Evolutionary conservation across 2,888 invertebrate genomes (phyloP), one percentile per base, ranked within the genome.

Genomic region (Agrotis clavis): DNA sequence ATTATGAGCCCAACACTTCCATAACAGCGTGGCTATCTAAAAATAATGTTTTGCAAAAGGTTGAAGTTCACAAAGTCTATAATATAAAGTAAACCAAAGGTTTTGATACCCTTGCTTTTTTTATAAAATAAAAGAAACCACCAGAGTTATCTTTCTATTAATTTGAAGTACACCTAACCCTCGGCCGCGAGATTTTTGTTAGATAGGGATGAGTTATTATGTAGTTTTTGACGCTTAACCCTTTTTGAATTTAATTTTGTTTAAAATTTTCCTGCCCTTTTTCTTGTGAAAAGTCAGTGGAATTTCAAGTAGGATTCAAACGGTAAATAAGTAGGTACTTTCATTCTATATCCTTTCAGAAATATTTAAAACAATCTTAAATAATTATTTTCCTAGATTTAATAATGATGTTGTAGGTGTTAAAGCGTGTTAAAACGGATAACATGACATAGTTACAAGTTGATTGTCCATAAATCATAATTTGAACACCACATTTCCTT

Each of bases 91-190:
- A 93, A 94, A 94, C 93, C 77, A 80, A 86, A 89, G 86, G 88
- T 88, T 41, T 87, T 47, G 45, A 41, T 83, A 90, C 94, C 94
- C 91, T 93, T 93, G 91, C 90, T 93, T 93, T 93, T 91, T 91
- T 91, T 89, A 83, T 86, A 86, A 91, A 92, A 90, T 89, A 89
- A 90, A 88, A 88, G 86, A 87, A 88, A 87, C 84, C 86, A 72
- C 61, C 79, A 70, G 77, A 92, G 95, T 95, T 95, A 92, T 95
- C 93, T 95, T 96, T 95, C 91, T 91, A 96, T 95, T 95, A 94
- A 91, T 83, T 89, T 89, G 72, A 87, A 92, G 91, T 89, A 90
- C 76, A 74, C 73, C 67, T 74, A 70, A 77, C 71, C 75, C 79
- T 81, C 72, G 70, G 81, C 81, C 72, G 81, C 72, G 78, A 87